phyloP scores from a whole-genome alignment of 1,140 invertebrate species.

The Macrostomum lignano region DNA sequence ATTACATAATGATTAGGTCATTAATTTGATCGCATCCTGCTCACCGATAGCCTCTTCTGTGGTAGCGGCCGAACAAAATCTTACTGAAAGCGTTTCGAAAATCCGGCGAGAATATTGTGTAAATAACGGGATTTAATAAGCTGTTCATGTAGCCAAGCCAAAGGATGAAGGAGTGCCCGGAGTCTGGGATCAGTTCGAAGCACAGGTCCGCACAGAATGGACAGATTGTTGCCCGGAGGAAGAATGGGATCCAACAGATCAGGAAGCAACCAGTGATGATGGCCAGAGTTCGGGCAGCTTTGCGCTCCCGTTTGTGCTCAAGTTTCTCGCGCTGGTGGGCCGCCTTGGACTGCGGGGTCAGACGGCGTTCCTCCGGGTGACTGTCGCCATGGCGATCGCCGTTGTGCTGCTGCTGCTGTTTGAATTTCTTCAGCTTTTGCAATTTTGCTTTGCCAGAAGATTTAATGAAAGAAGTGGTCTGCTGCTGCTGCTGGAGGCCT shows the following conservation, averaged over 20 bases:
- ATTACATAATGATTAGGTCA: too few relatives aligned
- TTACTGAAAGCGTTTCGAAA: slow-evolving; percentile 9
- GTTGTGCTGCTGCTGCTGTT: too few relatives aligned
- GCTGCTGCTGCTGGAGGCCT: too few relatives aligned
- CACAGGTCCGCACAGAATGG: slow-evolving; percentile 12
- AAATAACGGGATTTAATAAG: slow-evolving; percentile 9
- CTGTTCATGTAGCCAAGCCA: slow-evolving; percentile 9
- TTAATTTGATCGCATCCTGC: too few relatives aligned
- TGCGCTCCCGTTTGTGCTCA: slow-evolving; percentile 12
- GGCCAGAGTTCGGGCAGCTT: slow-evolving; percentile 15
- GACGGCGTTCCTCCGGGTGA: too few relatives aligned
- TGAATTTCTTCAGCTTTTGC: too few relatives aligned
- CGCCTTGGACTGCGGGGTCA: too few relatives aligned
- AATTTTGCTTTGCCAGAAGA: too few relatives aligned
- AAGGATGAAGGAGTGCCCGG: slow-evolving; percentile 8
- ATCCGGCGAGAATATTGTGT: slow-evolving; percentile 10
- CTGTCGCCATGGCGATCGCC: too few relatives aligned
- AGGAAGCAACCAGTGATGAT: slow-evolving; percentile 13
- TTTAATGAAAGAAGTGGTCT: too few relatives aligned
- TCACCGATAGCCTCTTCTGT: not conserved
- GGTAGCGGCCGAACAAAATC: slow-evolving; percentile 8
- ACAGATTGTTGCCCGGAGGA: slow-evolving; percentile 8
- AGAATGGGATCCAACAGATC: slow-evolving; percentile 9
- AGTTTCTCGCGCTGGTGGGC: slow-evolving; percentile 7
- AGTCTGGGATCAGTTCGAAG: slow-evolving; percentile 8